Evolutionary conservation across 2,113 vertebrate species (phyloP).

Genomic region (Coptodon rendalli): DNA sequence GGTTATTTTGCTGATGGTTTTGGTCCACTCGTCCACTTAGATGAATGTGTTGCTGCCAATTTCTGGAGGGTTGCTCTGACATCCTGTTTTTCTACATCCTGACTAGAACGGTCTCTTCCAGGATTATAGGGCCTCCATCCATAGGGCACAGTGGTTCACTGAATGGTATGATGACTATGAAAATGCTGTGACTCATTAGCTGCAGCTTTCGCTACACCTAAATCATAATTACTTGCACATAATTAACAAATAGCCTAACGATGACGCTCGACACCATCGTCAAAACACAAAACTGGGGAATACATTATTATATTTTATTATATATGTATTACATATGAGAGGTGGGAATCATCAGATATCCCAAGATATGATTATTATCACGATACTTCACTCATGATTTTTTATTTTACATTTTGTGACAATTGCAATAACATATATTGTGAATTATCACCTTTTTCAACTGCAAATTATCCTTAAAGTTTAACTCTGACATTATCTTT

Average conservation of each 20-base stretch:
- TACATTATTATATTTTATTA: neutral
- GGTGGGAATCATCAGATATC: neutral
- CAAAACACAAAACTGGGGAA: neutral
- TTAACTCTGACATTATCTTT: neutral
- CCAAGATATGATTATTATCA: neutral
- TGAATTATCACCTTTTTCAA: neutral
- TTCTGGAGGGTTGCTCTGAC: neutral
- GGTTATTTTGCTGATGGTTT: neutral
- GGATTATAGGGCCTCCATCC: neutral
- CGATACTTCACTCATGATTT: neutral
- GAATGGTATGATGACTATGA: neutral
- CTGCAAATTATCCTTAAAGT: neutral
- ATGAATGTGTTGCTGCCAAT: neutral
- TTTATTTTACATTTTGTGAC: neutral
- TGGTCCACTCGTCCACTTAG: neutral
- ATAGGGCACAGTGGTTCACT: neutral
- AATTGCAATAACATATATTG: neutral
- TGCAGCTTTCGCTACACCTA: neutral
- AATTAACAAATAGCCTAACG: neutral
- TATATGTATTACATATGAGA: neutral
- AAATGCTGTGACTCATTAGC: neutral
- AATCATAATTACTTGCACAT: neutral
- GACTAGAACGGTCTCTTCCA: neutral
- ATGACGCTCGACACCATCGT: neutral
- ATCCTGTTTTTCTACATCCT: neutral